These are phyloP conservation scores for Notocelia uddmanniana DNA, from an alignment of 2,888 invertebrate species.

Conservation along the genomic window DNA sequence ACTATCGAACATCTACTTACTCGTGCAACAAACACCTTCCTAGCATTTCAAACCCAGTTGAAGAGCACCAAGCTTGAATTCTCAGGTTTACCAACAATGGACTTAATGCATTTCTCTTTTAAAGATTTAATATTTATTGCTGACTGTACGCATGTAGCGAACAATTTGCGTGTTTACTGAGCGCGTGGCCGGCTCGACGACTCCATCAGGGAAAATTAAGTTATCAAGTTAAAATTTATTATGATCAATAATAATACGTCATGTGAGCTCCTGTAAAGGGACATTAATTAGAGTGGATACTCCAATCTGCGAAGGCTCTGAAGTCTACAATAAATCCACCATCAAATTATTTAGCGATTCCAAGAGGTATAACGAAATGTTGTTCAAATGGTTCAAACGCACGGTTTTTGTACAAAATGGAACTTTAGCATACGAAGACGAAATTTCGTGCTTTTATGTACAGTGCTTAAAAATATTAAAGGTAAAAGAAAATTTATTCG, in stretches of 20 bases:
- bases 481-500: background rate
- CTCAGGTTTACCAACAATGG: background rate
- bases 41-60: background rate
- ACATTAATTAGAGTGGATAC: slow-evolving; percentile 51
- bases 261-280: slow-evolving; percentile 51
- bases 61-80: background rate
- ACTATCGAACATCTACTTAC: background rate
- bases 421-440: background rate
- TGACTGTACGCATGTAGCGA: slow-evolving; percentile 39
- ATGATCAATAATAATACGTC: slow-evolving; percentile 66
- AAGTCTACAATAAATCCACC: background rate
- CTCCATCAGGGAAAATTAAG: slow-evolving; percentile 67
- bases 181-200: slow-evolving; percentile 51
- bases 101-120: background rate
- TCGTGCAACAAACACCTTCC: background rate
- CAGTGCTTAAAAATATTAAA: too few species aligned
- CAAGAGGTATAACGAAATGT: background rate
- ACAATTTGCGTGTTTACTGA: slow-evolving; percentile 52
- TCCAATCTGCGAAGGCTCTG: slow-evolving; percentile 7
- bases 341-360: background rate
- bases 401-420: background rate
- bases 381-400: background rate
- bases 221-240: slow-evolving; percentile 70
- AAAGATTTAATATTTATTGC: slow-evolving; percentile 7
- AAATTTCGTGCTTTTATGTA: too few species aligned